A percentile compares a stretch with the other conserved stretches of the same genome.
These are phyloP conservation scores for Merops nubicus DNA, from an alignment of 2,113 vertebrate species.

Conservation along the genomic window DNA sequence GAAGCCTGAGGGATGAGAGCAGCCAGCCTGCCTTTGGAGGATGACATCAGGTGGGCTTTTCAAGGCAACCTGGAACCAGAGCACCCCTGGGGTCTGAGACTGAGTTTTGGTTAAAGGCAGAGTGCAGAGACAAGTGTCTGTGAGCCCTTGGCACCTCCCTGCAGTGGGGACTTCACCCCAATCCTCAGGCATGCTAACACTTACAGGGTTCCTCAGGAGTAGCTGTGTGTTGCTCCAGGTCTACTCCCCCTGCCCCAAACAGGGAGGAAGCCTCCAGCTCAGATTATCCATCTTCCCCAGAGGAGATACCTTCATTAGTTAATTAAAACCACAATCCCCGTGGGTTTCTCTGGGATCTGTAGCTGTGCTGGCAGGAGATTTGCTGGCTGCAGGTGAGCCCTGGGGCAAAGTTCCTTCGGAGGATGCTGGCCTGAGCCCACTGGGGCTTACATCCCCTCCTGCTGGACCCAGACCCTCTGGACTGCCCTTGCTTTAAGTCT, in stretches of 20 bases:
- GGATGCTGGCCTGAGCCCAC: rapidly evolving
- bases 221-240: not conserved
- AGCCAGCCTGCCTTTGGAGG: not conserved
- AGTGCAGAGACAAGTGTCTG: not conserved
- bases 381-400: not conserved
- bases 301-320: not conserved
- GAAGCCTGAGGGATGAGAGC: not conserved
- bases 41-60: rapidly evolving
- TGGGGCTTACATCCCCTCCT: not conserved
- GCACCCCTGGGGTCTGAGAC: not conserved
- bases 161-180: not conserved
- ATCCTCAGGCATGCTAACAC: rapidly evolving
- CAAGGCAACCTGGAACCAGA: not conserved
- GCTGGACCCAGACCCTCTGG: not conserved
- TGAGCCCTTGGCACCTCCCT: not conserved
- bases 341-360: not conserved
- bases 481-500: not conserved
- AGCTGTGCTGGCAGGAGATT: constrained; percentile 24
- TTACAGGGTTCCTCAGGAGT: not conserved
- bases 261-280: not conserved
- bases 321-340: constrained; percentile 32
- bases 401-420: not conserved
- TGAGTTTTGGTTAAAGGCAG: not conserved
- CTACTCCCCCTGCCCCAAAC: too few relatives aligned
- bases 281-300: not conserved